Percentiles rank a stretch among this genome's conserved stretches.
These are phyloP conservation scores for Todus mexicanus DNA, from an alignment of 2,797 vertebrate species.

Conservation along the genomic window DNA sequence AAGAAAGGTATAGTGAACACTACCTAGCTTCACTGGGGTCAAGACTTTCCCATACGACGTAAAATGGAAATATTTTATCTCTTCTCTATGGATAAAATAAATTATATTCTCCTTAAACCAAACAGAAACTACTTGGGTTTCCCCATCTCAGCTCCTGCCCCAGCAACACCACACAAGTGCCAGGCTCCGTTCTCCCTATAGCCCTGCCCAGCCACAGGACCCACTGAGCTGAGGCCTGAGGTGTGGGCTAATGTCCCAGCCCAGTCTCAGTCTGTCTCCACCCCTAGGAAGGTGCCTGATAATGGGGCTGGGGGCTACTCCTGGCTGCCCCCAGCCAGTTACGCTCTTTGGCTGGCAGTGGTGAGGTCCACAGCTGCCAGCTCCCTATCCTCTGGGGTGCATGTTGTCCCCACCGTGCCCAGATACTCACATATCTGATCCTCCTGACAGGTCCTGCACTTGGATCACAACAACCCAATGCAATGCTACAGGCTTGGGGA, in stretches of 20 bases:
- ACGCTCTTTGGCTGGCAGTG: background rate
- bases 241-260: background rate
- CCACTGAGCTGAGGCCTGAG: rapidly evolving
- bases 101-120: background rate
- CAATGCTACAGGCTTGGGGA: too few species aligned
- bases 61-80: background rate
- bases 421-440: background rate
- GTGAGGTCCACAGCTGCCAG: background rate
- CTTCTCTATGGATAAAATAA: background rate
- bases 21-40: background rate
- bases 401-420: background rate
- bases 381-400: background rate
- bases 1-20: background rate
- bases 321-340: background rate
- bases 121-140: background rate
- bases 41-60: background rate
- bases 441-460: background rate
- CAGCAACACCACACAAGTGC: rapidly evolving
- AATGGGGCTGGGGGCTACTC: background rate
- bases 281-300: background rate
- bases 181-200: background rate
- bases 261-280: background rate
- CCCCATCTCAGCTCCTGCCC: background rate
- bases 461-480: too few species aligned
- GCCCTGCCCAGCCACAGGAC: background rate